Percentiles rank a stretch among this genome's conserved stretches.
Conservation (phyloP, 2,113 vertebrate species). For the Boleophthalmus pectinirostris region DNA sequence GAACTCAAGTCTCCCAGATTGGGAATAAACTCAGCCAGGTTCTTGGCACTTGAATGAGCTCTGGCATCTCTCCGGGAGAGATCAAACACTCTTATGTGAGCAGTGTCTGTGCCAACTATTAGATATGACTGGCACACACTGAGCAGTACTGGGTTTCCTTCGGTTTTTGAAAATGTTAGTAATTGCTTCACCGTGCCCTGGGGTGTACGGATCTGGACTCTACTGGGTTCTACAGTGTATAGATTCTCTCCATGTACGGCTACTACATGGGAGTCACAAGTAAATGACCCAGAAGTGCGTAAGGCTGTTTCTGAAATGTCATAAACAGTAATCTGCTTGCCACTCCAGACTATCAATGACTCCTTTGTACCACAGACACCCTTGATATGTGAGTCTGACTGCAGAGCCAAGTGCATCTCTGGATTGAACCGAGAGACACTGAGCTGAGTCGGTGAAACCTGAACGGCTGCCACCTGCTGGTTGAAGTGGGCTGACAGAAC, state of each 20-base stretch:
- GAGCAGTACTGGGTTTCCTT: constrained; percentile 88
- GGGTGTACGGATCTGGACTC: constrained; percentile 92
- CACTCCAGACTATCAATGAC: constrained; percentile 86
- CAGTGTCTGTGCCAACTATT: constrained; percentile 88
- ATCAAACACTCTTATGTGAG: constrained; percentile 90
- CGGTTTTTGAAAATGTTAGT: constrained; percentile 85
- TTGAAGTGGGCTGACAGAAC: constrained; percentile 86
- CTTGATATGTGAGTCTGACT: constrained; percentile 83
- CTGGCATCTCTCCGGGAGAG: constrained; percentile 95
- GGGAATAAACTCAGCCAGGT: constrained; percentile 81
- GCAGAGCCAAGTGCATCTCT: constrained; percentile 77
- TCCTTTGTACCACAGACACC: constrained; percentile 87
- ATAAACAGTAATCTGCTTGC: constrained; percentile 85
- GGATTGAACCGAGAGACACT: constrained; percentile 79
- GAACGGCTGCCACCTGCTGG: constrained; percentile 90
- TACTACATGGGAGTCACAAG: constrained; percentile 86
- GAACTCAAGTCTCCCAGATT: constrained; percentile 80
- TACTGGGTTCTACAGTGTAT: constrained; percentile 89
- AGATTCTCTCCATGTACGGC: constrained; percentile 84
- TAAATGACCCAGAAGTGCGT: constrained; percentile 85
- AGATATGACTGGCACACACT: constrained; percentile 88
- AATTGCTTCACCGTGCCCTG: constrained; percentile 98
- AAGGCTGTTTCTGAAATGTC: constrained; percentile 79
- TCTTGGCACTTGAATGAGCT: constrained; percentile 85
- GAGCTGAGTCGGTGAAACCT: constrained; percentile 86